These are phyloP conservation scores for Leptinotarsa peninsularis DNA, from an alignment of 2,888 invertebrate genomes.

Conservation along the genomic window DNA sequence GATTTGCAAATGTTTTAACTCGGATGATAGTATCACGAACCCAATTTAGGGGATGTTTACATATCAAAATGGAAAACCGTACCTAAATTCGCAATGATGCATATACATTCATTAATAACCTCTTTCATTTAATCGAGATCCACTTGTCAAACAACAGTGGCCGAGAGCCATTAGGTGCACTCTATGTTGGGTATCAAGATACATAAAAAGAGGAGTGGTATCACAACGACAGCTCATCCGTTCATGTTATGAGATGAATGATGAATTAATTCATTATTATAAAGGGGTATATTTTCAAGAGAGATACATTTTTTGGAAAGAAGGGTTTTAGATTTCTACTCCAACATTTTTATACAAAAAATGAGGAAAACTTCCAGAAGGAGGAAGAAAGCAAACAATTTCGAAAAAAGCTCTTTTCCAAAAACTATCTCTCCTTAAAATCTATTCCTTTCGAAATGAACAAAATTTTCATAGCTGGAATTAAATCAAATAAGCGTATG, in stretches of 20 bases:
- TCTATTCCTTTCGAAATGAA: no score
- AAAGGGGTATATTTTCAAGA: no score
- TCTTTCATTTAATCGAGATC: slow-evolving; percentile 59
- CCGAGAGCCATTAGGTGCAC: slow-evolving; percentile 57
- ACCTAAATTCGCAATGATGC: slow-evolving; percentile 53
- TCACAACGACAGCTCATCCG: neutral
- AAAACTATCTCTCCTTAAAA: no score
- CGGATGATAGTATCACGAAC: slow-evolving; percentile 14
- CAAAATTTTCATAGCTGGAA: no score
- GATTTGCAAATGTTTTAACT: slow-evolving; percentile 9
- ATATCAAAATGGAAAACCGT: slow-evolving; percentile 52
- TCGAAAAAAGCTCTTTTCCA: no score
- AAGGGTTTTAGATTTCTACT: no score
- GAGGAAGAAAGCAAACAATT: no score
- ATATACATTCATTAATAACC: slow-evolving; percentile 56
- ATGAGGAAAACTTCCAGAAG: no score
- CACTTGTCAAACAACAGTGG: slow-evolving; percentile 58
- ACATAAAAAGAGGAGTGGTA: slow-evolving; percentile 23
- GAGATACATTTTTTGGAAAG: no score
- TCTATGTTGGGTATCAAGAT: slow-evolving; percentile 32
- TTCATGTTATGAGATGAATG: neutral
- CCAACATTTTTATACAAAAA: no score
- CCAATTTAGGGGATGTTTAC: slow-evolving; percentile 45
- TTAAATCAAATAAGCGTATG: no score
- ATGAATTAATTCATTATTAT: neutral